These are phyloP conservation scores for Pongo pygmaeus DNA, from an alignment of 2,113 vertebrate genomes.

Conservation along the genomic window DNA sequence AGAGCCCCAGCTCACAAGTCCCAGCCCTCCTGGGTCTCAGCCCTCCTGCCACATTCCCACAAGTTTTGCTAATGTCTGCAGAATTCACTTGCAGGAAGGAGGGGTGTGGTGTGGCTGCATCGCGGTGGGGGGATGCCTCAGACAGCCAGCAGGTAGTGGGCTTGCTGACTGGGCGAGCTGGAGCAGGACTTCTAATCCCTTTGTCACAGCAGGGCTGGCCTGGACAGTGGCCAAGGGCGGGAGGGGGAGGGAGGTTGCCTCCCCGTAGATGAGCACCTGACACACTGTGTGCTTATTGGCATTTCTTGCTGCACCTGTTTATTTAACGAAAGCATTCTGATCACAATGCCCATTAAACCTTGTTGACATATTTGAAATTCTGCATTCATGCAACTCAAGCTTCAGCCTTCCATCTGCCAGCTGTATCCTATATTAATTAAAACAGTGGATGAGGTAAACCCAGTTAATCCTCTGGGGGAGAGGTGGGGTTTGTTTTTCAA, in stretches of 20 bases:
- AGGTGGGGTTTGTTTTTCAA: constrained; percentile 26
- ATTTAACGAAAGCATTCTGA: constrained; percentile 8
- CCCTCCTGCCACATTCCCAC: rapidly evolving
- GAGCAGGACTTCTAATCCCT: not conserved
- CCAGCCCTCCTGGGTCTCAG: not conserved
- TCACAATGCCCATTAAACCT: not conserved
- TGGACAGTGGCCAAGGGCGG: not conserved
- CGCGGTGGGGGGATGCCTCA: not conserved
- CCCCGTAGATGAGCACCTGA: not conserved
- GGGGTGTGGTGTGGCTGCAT: no score
- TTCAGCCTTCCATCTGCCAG: not conserved
- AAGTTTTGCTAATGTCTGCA: not conserved
- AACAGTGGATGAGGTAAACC: not conserved
- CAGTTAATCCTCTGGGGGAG: not conserved
- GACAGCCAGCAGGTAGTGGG: not conserved
- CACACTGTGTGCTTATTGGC: not conserved
- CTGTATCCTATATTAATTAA: constrained; percentile 24
- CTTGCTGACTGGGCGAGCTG: not conserved
- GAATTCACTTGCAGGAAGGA: not conserved
- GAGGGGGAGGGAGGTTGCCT: not conserved
- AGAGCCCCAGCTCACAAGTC: not conserved
- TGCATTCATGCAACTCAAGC: not conserved
- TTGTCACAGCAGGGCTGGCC: not conserved
- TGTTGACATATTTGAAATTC: constrained; percentile 33
- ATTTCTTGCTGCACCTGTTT: constrained; percentile 17